phyloP scores from a whole-genome alignment of 2,113 vertebrate species.

The Argyrosomus japonicus region DNA sequence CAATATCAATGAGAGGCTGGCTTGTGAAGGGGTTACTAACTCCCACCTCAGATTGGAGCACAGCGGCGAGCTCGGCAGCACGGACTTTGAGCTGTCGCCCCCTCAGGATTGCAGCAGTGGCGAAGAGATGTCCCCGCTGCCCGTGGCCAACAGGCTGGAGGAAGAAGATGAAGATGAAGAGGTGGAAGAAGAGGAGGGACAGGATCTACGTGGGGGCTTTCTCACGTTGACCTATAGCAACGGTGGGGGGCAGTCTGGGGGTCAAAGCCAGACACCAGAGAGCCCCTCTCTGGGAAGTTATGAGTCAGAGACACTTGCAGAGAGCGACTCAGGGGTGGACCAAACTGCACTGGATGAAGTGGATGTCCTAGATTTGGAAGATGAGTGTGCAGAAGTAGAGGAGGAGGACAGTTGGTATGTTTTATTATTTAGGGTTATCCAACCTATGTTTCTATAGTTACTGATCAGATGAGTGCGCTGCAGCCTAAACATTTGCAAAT shows the following conservation, averaged over 20 bases:
- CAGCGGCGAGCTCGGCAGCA: constrained; percentile 62
- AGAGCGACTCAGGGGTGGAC: constrained; percentile 73
- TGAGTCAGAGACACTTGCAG: constrained; percentile 79
- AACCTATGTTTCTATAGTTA: not conserved
- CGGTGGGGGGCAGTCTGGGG: constrained; percentile 47
- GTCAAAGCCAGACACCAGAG: constrained; percentile 51
- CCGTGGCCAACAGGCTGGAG: constrained; percentile 50
- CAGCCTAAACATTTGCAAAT: not conserved
- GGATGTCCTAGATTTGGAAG: constrained; percentile 89
- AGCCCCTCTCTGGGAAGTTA: constrained; percentile 69
- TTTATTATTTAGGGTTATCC: constrained; percentile 8
- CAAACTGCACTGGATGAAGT: constrained; percentile 87
- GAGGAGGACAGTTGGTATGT: constrained; percentile 92
- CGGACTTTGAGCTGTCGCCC: constrained; percentile 63
- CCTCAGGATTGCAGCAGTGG: constrained; percentile 64
- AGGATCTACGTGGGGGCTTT: constrained; percentile 56
- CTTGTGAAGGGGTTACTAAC: constrained; percentile 73
- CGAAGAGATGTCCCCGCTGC: constrained; percentile 76
- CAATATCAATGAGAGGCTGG: constrained; percentile 72
- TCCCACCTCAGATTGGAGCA: constrained; percentile 77
- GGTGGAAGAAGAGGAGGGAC: constrained; percentile 33
- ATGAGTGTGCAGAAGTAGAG: constrained; percentile 84
- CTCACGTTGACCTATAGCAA: constrained; percentile 62
- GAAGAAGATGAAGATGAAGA: constrained; percentile 56
- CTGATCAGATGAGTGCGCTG: not conserved